Evolutionary conservation across 2,797 vertebrate species (phyloP).

Genomic region (Sphenodon punctatus): DNA sequence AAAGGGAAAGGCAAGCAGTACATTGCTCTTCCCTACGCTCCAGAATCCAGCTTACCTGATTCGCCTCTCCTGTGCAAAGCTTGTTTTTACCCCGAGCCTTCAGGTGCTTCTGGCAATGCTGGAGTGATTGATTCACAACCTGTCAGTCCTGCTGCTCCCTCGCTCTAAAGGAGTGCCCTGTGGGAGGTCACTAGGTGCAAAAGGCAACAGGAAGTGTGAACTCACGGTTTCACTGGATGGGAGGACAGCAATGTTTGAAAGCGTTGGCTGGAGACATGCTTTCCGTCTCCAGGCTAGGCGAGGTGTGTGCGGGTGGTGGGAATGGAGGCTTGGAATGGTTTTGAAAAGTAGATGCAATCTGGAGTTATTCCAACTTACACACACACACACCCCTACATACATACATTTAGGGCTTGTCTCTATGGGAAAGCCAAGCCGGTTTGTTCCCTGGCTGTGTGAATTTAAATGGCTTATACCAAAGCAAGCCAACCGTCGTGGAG

Average conservation of each 20-base stretch:
- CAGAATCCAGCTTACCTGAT: conserved; percentile 44
- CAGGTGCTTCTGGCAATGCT: background rate
- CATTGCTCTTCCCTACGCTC: background rate
- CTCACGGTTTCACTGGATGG: background rate
- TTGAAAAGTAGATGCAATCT: background rate
- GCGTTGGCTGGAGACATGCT: conserved; percentile 47
- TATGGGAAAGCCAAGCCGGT: too few species aligned
- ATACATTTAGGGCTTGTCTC: too few species aligned
- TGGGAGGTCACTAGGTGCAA: background rate
- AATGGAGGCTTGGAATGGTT: background rate
- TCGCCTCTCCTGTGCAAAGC: background rate
- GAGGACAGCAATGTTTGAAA: conserved; percentile 30
- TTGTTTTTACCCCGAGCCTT: background rate
- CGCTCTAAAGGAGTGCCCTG: background rate
- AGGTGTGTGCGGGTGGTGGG: background rate
- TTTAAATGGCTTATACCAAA: too few species aligned
- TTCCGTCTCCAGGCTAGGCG: background rate
- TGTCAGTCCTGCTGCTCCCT: background rate
- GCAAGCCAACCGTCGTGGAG: too few species aligned
- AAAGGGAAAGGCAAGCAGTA: background rate
- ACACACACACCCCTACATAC: too few species aligned
- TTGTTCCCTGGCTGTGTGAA: too few species aligned
- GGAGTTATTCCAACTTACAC: too few species aligned
- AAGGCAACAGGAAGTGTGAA: background rate
- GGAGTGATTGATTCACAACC: conserved; percentile 6